Conservation (phyloP, 1,140 invertebrate genomes). For the Caerostris extrusa region DNA sequence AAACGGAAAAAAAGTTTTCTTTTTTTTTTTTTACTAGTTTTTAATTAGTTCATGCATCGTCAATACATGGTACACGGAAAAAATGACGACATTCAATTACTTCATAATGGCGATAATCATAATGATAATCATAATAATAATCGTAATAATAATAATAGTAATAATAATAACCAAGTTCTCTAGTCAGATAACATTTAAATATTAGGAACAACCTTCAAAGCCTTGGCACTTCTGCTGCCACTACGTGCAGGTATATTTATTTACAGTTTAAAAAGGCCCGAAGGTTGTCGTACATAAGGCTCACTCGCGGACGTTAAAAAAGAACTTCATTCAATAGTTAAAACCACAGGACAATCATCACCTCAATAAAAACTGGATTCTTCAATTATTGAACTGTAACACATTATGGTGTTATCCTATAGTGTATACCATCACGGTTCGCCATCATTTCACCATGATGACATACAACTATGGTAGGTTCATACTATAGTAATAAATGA, state of each 20-base stretch:
- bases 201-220: constrained; percentile 72
- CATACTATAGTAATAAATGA: too few species aligned
- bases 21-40: constrained; percentile 59
- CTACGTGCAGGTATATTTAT: constrained; percentile 77
- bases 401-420: too few species aligned
- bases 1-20: constrained; percentile 62
- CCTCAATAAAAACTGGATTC: too few species aligned
- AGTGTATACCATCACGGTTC: too few species aligned
- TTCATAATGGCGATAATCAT: constrained; percentile 51
- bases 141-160: constrained; percentile 51
- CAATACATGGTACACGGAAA: constrained; percentile 74
- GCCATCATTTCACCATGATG: too few species aligned
- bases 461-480: too few species aligned
- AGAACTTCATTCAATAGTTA: constrained; percentile 1
- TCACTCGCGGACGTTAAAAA: constrained; percentile 60
- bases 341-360: neutral
- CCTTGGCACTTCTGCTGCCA: constrained; percentile 77
- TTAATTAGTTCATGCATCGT: constrained; percentile 62
- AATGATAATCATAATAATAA: constrained; percentile 50
- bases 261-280: constrained; percentile 78
- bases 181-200: constrained; percentile 76
- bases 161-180: constrained; percentile 73
- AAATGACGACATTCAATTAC: constrained; percentile 71
- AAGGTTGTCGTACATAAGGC: constrained; percentile 76
- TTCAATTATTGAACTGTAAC: too few species aligned